phyloP scores from a whole-genome alignment of 2,888 invertebrate species.

The Gari tellinella region DNA sequence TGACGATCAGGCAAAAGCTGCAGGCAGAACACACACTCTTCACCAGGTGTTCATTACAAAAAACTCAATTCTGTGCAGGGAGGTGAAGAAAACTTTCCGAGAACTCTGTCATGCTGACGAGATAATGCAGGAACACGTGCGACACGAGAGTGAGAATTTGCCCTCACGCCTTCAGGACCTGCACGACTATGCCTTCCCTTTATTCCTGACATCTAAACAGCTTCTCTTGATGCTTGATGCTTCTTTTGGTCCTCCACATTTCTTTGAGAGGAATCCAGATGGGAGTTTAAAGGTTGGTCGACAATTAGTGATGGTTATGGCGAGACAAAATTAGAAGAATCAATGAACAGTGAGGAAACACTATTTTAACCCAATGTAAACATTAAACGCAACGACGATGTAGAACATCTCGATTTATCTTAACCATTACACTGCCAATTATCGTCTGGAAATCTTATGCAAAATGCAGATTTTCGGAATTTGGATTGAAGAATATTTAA shows the following conservation, averaged over 20 bases:
- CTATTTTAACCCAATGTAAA: no score
- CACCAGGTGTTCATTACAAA: constrained; percentile 7
- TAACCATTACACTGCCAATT: no score
- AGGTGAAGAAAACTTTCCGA: constrained; percentile 70
- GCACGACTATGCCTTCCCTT: constrained; percentile 61
- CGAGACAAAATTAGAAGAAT: no score
- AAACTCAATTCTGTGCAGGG: constrained; percentile 65
- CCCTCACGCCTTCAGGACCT: constrained; percentile 64
- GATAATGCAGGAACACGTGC: constrained; percentile 25
- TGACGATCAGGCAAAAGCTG: neutral
- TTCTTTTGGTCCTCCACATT: constrained; percentile 65
- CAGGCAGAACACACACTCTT: neutral
- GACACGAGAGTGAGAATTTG: constrained; percentile 33
- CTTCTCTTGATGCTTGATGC: constrained; percentile 75
- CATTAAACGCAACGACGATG: no score
- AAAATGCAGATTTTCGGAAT: no score
- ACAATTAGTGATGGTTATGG: no score
- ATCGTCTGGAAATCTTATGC: no score
- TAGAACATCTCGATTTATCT: no score
- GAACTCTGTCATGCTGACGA: constrained; percentile 62
- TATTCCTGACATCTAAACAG: constrained; percentile 74
- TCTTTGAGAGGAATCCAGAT: constrained; percentile 72
- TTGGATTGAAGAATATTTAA: no score
- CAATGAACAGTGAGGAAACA: no score
- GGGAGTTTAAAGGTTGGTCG: constrained; percentile 57